Base-by-base conservation (phyloP, 2,113 vertebrate species). In the Aptenodytes forsteri region DNA sequence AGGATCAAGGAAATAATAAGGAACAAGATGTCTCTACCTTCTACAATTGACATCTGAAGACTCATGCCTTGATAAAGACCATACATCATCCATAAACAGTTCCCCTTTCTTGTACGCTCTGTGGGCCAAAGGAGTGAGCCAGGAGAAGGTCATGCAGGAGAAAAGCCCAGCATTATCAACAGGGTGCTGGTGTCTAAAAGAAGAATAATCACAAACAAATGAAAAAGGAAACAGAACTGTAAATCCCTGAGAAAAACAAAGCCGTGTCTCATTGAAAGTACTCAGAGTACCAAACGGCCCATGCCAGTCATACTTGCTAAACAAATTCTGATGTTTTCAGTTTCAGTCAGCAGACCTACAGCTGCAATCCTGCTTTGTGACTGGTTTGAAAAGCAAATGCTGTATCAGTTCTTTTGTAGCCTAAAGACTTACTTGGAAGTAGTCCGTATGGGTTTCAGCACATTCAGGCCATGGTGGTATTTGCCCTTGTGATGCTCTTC, bases 121-220 rank as follows among this genome's bases (percentile, higher is more conserved):
- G 40, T 89, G 82, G 32, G 98, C 99, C 98, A 99, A 93, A 23
- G 99, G 98, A 67, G 99, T 99, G 75, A 99, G 98, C 99, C 99
- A 99, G 62, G 98, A 99, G 91, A 99, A 99, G 11, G 99, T 99
- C 99, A 99, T 99, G 75, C 98, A 99, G 95, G 99, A 99, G 89
- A 99, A 99, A 61, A 99, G 98, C 52, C 99, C 99, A 72, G 99
- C 99, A 69, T 99, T 99, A 98, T 99, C 99, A 92, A 99, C 98
- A 15, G 99, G 99, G 94, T 99, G 99, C 96, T 98, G 95, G 92
- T 99, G 98, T 97, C 99, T 99, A 77, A 32, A 92, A 94, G 85
- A 62, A 83, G 32, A 83, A 67, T 15, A 20, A 18, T 10, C 30
- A 61, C 12, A 50, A 85, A 56, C 58, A 78, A 44, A 70, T n/a